Base-by-base conservation (phyloP, 2,797 vertebrate species). In the Sternotherus odoratus region DNA sequence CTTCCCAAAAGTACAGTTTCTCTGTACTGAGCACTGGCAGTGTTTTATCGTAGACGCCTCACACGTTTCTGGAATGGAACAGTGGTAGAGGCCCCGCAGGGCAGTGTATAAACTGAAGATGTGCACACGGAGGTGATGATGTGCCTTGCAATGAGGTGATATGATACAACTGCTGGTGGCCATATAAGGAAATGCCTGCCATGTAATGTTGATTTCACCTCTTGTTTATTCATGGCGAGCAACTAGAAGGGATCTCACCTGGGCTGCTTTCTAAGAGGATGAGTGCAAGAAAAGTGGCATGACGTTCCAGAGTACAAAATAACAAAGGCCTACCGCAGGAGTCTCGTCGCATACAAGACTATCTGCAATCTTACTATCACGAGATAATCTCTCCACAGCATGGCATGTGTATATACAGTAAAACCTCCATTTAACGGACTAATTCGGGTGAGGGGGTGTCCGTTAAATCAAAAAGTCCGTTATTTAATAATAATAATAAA, bases 251-350 rank as follows among this genome's bases (percentile, higher is more conserved):
- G 78, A 86, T 82, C 51, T 86, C 75, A 77, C 75, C 49, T 33
- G 30, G 26, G 2, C 19, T 33, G 21, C 0, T 8, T 1, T 69
- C 88, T 30, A 36, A 30, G 1, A 3, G 2, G 78, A 12, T 8
- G 6, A 24, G 75, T 6, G 36, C 53, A 39, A 92, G 48, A 49
- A 43, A 33, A 49, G 15, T 7, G 1, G 2, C 53, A 51, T 1
- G 82, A 1, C 1, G 1, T 8, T 33, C 1, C 48, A 0, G 28
- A 1, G 36, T 48, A n/a, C 46, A 2, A 8, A 30, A 8, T 1
- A 16, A 33, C 51, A 2, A 81, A 12, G 43, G 48, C 1, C 77
- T 57, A 48, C 6, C 50, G 33, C 39, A 63, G 33, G 33, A 5
- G 4, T 24, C 48, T 5, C n/a, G 74, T 46, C 2, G 21, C 46